A percentile compares a stretch with the other conserved stretches of the same genome.
phyloP scores from a whole-genome alignment of 2,888 invertebrate genomes.

The Heliconius cydno region DNA sequence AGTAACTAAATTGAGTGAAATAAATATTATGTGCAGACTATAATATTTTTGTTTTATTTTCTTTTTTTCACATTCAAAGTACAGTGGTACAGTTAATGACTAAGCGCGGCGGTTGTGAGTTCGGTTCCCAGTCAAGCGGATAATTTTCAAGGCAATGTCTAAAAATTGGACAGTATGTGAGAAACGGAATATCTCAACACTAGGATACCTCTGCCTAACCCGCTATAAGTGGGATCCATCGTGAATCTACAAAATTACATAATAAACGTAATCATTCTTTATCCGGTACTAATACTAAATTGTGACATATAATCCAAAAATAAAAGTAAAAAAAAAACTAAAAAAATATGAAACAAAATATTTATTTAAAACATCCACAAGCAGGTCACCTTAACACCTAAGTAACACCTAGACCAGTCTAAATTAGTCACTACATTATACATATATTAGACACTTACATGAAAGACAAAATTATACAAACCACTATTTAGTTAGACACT shows the following conservation, averaged over 20 bases:
- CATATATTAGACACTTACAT: not conserved
- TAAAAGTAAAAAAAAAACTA: not conserved
- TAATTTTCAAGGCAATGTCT: no score
- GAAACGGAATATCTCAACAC: no score
- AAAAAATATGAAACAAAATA: not conserved
- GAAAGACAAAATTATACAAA: not conserved
- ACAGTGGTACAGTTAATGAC: no score
- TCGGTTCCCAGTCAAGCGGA: not conserved
- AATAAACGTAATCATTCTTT: not conserved
- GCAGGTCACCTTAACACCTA: not conserved
- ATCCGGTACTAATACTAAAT: no score
- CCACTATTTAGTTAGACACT: not conserved
- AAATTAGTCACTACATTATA: slow-evolving; percentile 6
- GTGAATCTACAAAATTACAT: not conserved
- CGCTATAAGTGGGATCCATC: not conserved
- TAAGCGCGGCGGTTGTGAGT: not conserved
- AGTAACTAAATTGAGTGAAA: slow-evolving; percentile 36
- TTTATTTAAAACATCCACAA: slow-evolving; percentile 23
- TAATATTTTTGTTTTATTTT: slow-evolving; percentile 19
- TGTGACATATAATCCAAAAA: no score
- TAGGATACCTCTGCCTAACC: not conserved
- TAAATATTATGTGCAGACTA: slow-evolving; percentile 30
- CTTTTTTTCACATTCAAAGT: not conserved
- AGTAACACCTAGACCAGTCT: slow-evolving; percentile 16
- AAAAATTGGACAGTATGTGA: no score